These are phyloP conservation scores for Nebria brevicollis DNA, from an alignment of 2,888 invertebrate genomes.

Conservation along the genomic window DNA sequence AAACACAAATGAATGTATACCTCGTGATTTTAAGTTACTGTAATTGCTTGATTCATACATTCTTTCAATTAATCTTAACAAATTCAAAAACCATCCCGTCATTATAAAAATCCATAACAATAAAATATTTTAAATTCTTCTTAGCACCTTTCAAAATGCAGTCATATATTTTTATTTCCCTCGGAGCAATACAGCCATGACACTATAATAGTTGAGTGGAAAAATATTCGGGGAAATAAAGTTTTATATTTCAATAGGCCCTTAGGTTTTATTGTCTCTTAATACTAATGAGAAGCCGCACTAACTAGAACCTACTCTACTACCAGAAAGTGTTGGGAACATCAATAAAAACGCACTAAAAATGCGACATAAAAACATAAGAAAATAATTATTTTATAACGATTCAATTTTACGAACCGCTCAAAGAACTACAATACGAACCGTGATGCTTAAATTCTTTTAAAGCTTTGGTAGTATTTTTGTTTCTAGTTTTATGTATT, in stretches of 20 bases:
- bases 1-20: too few species aligned
- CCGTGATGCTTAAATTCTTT: not conserved
- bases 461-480: not conserved
- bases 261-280: constrained; percentile 28
- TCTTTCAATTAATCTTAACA: too few species aligned
- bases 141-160: not conserved
- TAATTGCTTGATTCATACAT: too few species aligned
- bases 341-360: constrained; percentile 39
- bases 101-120: not conserved
- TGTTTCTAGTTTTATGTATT: not conserved
- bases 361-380: constrained; percentile 22
- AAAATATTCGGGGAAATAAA: constrained; percentile 24
- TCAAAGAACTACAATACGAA: not conserved
- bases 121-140: not conserved
- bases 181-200: not conserved
- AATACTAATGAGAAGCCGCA: constrained; percentile 27
- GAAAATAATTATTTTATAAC: constrained; percentile 35
- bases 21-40: too few species aligned
- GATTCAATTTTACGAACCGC: constrained; percentile 32
- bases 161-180: not conserved
- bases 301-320: constrained; percentile 16
- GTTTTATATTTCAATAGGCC: constrained; percentile 33
- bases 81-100: not conserved
- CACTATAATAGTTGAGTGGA: not conserved
- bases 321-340: constrained; percentile 34